Evolutionary conservation across 2,797 vertebrate species (phyloP).

Genomic region (Micrastur ruficollis): DNA sequence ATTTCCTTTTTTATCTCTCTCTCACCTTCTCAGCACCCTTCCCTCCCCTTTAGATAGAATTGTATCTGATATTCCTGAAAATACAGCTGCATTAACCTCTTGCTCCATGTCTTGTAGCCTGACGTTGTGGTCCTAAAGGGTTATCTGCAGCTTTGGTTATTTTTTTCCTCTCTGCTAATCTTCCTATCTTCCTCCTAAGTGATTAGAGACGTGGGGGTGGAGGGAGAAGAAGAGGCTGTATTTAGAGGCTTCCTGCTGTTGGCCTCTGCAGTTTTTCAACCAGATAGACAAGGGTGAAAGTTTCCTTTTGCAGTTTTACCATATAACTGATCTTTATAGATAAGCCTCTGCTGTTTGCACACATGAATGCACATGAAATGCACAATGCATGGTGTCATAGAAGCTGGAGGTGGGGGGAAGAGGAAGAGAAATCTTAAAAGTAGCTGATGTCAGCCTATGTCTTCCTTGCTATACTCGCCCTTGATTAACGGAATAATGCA

Average conservation of each 20-base stretch:
- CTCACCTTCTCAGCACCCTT: background rate
- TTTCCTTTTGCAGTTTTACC: constrained; percentile 35
- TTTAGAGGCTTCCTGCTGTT: constrained; percentile 51
- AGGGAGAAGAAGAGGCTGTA: constrained; percentile 17
- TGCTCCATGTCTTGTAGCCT: background rate
- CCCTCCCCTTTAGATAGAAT: background rate
- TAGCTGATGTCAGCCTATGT: constrained; percentile 3
- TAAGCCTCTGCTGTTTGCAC: constrained; percentile 18
- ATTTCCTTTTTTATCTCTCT: constrained; percentile 17
- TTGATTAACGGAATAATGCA: background rate
- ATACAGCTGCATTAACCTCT: constrained; percentile 33
- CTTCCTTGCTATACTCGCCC: background rate
- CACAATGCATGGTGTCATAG: constrained; percentile 11
- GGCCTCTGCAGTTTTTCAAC: constrained; percentile 59
- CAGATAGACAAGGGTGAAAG: constrained; percentile 50
- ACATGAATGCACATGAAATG: constrained; percentile 7
- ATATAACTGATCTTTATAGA: background rate
- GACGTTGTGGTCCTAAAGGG: constrained; percentile 52
- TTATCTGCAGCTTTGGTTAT: constrained; percentile 66
- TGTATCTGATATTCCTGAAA: constrained; percentile 28
- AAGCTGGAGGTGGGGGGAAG: background rate
- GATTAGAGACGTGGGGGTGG: constrained; percentile 56
- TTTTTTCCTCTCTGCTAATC: constrained; percentile 68
- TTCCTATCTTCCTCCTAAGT: constrained; percentile 70
- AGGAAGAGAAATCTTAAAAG: constrained; percentile 42